Evolutionary conservation across 2,113 vertebrate species (phyloP).

Genomic region (Microtus montanus): DNA sequence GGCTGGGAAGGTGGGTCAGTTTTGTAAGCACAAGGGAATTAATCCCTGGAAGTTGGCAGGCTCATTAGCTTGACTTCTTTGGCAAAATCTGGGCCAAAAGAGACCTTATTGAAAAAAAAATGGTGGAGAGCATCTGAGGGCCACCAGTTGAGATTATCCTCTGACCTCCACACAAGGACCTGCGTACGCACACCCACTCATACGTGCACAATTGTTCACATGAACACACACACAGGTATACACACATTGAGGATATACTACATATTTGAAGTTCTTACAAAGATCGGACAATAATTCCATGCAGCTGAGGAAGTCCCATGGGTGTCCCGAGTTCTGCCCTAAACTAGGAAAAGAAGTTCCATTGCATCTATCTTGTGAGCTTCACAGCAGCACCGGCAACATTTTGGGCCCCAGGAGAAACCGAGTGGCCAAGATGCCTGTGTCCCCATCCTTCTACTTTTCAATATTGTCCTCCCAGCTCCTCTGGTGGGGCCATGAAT

Average conservation of each 20-base stretch:
- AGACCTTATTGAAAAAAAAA: neutral
- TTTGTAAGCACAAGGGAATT: neutral
- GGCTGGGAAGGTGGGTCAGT: neutral
- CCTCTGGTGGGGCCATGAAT: neutral
- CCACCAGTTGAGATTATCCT: no score
- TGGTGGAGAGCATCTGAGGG: neutral
- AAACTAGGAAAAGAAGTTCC: neutral
- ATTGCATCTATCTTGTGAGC: neutral
- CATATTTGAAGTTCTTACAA: neutral
- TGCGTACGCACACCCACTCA: neutral
- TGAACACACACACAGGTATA: neutral
- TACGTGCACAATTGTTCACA: no score
- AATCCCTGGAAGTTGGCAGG: neutral
- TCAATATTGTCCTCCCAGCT: neutral
- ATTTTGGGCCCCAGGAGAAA: neutral
- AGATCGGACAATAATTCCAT: neutral
- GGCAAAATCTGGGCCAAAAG: neutral
- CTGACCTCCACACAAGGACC: neutral
- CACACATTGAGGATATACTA: neutral
- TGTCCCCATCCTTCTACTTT: neutral
- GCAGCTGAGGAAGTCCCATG: neutral
- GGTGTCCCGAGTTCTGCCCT: neutral
- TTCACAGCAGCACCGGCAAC: neutral
- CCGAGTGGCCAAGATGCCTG: neutral
- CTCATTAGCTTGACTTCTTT: neutral